These are phyloP conservation scores for Iselma pallidipennis DNA, from an alignment of 2,888 invertebrate genomes.

Conservation along the genomic window DNA sequence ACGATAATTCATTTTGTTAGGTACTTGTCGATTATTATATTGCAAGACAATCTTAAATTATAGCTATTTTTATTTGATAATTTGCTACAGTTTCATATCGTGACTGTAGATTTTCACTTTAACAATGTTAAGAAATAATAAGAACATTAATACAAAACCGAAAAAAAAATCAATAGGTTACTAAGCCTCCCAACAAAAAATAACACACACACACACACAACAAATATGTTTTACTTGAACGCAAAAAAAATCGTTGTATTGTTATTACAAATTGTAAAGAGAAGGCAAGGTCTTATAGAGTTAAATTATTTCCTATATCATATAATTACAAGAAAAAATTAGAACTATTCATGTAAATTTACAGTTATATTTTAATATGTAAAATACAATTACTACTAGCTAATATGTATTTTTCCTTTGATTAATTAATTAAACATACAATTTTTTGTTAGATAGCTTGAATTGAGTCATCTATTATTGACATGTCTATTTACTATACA, in stretches of 20 bases:
- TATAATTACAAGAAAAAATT: not conserved
- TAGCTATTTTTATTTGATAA: conserved; percentile 37
- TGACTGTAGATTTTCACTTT: conserved; percentile 31
- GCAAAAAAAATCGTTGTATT: not conserved
- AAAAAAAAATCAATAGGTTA: not conserved
- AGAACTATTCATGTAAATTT: not conserved
- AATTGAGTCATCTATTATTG: not conserved
- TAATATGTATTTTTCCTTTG: not conserved
- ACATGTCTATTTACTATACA: no score
- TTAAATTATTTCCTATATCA: conserved; percentile 1
- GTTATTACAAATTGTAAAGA: not conserved
- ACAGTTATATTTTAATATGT: conserved; percentile 1
- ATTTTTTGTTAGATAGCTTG: not conserved
- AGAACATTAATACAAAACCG: not conserved
- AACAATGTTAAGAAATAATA: not conserved
- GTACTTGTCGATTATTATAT: conserved; percentile 23
- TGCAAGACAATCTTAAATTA: conserved; percentile 34
- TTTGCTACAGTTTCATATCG: conserved; percentile 38
- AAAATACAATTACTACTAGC: not conserved
- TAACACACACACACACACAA: no score
- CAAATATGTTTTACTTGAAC: no score
- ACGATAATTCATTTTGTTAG: conserved; percentile 27
- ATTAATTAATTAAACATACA: not conserved
- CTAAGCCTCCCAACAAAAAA: no score
- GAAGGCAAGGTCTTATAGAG: not conserved